Evolutionary conservation across 2,797 vertebrate genomes (phyloP).

Genomic region (Euphonia xanthogaster): DNA sequence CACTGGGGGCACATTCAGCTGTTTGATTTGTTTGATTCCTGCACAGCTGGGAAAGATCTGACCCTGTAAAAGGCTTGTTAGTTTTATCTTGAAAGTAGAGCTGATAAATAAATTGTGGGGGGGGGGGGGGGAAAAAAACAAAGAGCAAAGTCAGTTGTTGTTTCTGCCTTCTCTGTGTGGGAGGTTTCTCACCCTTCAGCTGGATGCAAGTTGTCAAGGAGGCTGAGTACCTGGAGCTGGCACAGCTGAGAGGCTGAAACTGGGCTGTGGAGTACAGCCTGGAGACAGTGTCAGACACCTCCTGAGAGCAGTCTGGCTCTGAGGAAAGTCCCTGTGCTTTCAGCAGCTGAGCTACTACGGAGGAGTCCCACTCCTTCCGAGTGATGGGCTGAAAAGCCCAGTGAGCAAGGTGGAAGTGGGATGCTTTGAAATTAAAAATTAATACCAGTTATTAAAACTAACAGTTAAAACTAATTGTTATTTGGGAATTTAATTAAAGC

Average conservation of each 20-base stretch:
- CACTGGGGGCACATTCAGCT: not conserved
- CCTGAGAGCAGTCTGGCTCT: not conserved
- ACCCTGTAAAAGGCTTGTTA: not conserved
- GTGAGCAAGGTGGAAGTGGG: not conserved
- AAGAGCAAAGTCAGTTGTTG: not conserved
- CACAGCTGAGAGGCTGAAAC: not conserved
- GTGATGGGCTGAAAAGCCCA: not conserved
- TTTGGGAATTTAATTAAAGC: not conserved
- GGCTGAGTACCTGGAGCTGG: not conserved
- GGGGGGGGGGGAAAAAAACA: accelerated
- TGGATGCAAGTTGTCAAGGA: not conserved
- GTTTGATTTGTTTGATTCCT: not conserved
- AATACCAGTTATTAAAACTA: not conserved
- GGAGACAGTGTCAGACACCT: not conserved
- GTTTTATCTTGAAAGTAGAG: not conserved
- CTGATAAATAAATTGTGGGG: not conserved
- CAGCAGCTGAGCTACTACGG: not conserved
- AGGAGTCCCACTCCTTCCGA: not conserved
- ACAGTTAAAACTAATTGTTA: not conserved
- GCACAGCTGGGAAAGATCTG: not conserved
- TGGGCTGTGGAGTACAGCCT: not conserved
- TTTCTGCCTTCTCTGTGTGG: not conserved
- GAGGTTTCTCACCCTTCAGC: not conserved
- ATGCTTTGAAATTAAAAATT: not conserved
- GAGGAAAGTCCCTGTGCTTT: not conserved